Conservation (phyloP, 2,888 invertebrate species). For the Spisula subtruncata region DNA sequence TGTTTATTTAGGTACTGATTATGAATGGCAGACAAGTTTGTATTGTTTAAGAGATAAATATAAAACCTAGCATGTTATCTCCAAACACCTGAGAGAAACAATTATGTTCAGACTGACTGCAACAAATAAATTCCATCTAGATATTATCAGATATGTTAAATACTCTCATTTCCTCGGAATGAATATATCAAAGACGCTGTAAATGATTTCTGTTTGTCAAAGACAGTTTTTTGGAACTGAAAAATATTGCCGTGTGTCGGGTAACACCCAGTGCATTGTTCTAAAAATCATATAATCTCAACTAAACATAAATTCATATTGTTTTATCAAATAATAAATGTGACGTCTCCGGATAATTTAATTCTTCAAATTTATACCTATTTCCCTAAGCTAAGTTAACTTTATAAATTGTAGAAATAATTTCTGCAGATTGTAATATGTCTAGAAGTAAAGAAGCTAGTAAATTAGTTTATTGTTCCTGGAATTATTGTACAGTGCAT, state of each 20-base stretch:
- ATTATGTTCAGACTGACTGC: constrained; percentile 8
- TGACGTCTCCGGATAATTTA: not conserved
- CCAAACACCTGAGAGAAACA: constrained; percentile 7
- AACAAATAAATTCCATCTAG: constrained; percentile 22
- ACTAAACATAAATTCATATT: not conserved
- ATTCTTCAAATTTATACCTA: not conserved
- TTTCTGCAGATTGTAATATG: not conserved
- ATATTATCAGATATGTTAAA: constrained; percentile 18
- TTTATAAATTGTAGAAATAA: not conserved
- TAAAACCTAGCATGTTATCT: not conserved
- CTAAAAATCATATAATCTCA: not conserved
- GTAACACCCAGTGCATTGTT: not conserved
- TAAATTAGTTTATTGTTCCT: constrained; percentile 5
- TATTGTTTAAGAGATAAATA: not conserved
- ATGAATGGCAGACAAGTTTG: constrained; percentile 10
- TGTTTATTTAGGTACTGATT: constrained; percentile 22
- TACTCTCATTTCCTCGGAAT: not conserved
- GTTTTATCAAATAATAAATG: not conserved
- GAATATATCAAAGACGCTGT: not conserved
- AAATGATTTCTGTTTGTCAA: not conserved
- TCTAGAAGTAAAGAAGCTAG: not conserved
- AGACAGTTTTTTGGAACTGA: not conserved
- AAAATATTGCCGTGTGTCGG: not conserved
- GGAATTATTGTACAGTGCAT: too few species aligned
- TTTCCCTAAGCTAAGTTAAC: not conserved